phyloP scores from a whole-genome alignment of 37 sponge, comb jelly and placozoan genomes.

The Halisarca cf. caerulea region DNA sequence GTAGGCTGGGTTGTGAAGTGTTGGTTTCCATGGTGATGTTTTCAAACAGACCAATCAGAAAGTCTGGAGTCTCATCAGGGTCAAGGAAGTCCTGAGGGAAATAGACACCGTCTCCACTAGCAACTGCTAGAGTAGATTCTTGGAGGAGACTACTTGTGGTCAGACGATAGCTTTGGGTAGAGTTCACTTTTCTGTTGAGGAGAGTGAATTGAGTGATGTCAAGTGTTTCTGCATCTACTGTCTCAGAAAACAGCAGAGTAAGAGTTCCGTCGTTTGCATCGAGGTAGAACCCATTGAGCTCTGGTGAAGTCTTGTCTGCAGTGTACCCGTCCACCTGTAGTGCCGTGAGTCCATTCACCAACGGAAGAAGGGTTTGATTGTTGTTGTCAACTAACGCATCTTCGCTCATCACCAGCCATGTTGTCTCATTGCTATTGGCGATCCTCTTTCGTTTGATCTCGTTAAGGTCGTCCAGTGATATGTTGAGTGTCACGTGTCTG shows the following conservation, averaged over 20 bases:
- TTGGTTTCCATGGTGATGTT: conserved; percentile 1
- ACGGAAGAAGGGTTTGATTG: conserved; percentile 64
- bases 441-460: conserved; percentile 83
- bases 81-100: conserved; percentile 20
- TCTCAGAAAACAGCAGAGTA: conserved; percentile 80
- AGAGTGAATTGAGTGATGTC: conserved; percentile 74
- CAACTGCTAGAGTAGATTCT: neutral
- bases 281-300: conserved; percentile 50
- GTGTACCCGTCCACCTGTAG: conserved; percentile 50
- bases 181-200: neutral
- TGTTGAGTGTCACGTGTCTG: conserved; percentile 63
- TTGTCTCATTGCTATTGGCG: conserved; percentile 50
- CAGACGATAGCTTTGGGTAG: conserved; percentile 35
- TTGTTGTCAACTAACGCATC: conserved; percentile 78
- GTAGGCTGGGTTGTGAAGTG: neutral
- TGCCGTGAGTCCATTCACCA: conserved; percentile 75
- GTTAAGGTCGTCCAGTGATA: conserved; percentile 80
- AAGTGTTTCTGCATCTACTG: conserved; percentile 83
- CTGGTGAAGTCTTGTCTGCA: conserved; percentile 68
- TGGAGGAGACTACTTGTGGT: conserved; percentile 37
- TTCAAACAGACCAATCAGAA: conserved; percentile 20
- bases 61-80: neutral
- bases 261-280: conserved; percentile 74
- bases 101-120: conserved; percentile 45
- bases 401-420: conserved; percentile 79